A percentile compares a stretch with the other conserved stretches of the same genome.
Conservation (phyloP, 1,140 invertebrate genomes). For the Papilio machaon region DNA sequence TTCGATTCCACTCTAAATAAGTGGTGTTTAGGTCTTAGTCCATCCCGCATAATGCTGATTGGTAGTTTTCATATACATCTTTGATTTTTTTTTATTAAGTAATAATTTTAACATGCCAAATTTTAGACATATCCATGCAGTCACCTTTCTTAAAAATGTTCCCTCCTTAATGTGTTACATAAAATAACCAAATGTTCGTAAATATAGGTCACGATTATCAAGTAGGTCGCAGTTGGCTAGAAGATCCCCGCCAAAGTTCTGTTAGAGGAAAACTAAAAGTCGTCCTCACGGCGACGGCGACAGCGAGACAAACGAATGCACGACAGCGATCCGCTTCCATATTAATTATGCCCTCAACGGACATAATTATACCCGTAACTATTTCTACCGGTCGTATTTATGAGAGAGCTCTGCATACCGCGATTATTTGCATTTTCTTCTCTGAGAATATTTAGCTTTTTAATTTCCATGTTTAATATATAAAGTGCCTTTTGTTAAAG, state of each 20-base stretch:
- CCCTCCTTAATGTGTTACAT: not conserved
- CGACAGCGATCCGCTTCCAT: constrained; percentile 11
- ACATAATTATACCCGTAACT: not conserved
- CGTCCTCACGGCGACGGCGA: not conserved
- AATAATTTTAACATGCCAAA: not conserved
- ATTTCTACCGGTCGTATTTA: constrained; percentile 3
- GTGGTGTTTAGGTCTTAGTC: too few species aligned
- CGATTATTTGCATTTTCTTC: not conserved
- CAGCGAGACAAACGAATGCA: constrained; percentile 1
- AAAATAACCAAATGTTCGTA: not conserved
- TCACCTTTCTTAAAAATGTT: not conserved
- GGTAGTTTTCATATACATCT: too few species aligned
- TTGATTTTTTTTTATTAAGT: not conserved
- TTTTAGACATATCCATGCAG: not conserved
- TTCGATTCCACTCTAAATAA: too few species aligned
- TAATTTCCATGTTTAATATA: not conserved
- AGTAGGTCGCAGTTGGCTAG: constrained; percentile 12
- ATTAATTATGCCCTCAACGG: constrained; percentile 17
- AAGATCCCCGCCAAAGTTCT: constrained; percentile 16
- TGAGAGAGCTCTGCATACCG: not conserved
- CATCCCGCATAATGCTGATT: too few species aligned
- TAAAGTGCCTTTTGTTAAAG: not conserved
- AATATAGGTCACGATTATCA: constrained; percentile 2
- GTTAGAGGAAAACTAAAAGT: constrained; percentile 15
- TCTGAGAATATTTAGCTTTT: not conserved